Percentiles rank a stretch among this genome's conserved stretches.
These are phyloP conservation scores for Meteorus colon DNA, from an alignment of 2,888 invertebrate species.

Conservation along the genomic window DNA sequence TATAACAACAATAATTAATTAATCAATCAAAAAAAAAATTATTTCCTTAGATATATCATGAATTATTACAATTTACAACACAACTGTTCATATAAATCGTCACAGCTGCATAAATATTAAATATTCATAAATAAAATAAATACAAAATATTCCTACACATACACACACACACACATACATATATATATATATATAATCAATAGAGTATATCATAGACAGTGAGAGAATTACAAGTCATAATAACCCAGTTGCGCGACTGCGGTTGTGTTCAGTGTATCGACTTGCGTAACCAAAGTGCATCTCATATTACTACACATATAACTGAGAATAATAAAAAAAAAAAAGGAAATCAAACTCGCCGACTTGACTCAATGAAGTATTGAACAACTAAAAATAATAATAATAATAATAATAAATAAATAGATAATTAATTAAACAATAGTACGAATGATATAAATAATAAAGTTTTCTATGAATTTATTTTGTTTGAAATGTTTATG, in stretches of 20 bases:
- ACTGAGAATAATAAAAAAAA: slow-evolving; percentile 48
- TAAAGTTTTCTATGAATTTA: too few species aligned
- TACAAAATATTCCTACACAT: background rate
- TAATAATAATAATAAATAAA: too few species aligned
- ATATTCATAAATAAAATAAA: background rate
- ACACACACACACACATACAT: background rate
- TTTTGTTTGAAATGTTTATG: background rate
- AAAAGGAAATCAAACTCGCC: slow-evolving; percentile 56
- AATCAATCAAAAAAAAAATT: background rate
- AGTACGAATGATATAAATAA: background rate
- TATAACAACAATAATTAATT: background rate
- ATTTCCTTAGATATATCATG: background rate
- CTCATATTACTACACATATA: slow-evolving; percentile 61
- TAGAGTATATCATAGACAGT: slow-evolving; percentile 6
- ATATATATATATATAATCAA: background rate
- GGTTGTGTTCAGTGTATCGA: background rate
- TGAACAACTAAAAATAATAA: background rate
- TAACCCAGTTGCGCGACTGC: slow-evolving; percentile 55
- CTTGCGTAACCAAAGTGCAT: slow-evolving; percentile 63
- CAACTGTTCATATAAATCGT: background rate
- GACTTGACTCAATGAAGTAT: slow-evolving; percentile 48
- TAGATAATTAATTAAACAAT: too few species aligned
- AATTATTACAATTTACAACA: slow-evolving; percentile 7
- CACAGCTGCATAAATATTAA: background rate
- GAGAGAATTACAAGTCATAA: slow-evolving; percentile 45